Evolutionary conservation across 1,140 invertebrate genomes (phyloP), one percentile per base, ranked within the genome.

Genomic region (Paraescarpia echinospica): DNA sequence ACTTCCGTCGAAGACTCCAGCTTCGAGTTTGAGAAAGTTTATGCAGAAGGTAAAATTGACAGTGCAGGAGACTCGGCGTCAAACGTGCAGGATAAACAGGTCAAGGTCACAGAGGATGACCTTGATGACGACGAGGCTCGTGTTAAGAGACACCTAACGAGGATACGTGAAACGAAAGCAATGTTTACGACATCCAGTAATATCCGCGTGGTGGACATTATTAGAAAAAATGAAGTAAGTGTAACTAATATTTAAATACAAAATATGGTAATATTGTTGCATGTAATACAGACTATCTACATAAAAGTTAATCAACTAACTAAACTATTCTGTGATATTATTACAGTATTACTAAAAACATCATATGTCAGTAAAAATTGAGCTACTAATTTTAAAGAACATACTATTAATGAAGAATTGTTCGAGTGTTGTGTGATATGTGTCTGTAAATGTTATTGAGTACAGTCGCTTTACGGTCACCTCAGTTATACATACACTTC

Each of bases 51-150:
- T 31, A 77, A 77, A 77, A 27, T 31, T 12, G 27, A 41, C 41
- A 41, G 41, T 41, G 41, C 41, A 41, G 41, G 41, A 41, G 41
- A n/a, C n/a, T n/a, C n/a, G n/a, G n/a, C n/a, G n/a, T n/a, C n/a
- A n/a, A n/a, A n/a, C n/a, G n/a, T 12, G 4, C 41, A 91, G 35
- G n/a, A 91, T 2, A 35, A 91, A n/a, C 33, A 91, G 33, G 91
- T 41, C 34, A 91, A 91, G 41, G 92, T 92, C 33, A 92, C 92
- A 89, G 92, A 92, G 59, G 92, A 92, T 88, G 48, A 92, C 33
- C 41, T 92, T 33, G 51, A 92, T 14, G 92, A 92, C 89, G 92
- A 92, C 22, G 51, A 92, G 35, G 92, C 92, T 18, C 33, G 51
- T 31, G n/a, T 92, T 8, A 92, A 92, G 35, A 33, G 92, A 51